Evolutionary conservation across 2,797 vertebrate species (phyloP).

Genomic region (Epinephelus awoara): DNA sequence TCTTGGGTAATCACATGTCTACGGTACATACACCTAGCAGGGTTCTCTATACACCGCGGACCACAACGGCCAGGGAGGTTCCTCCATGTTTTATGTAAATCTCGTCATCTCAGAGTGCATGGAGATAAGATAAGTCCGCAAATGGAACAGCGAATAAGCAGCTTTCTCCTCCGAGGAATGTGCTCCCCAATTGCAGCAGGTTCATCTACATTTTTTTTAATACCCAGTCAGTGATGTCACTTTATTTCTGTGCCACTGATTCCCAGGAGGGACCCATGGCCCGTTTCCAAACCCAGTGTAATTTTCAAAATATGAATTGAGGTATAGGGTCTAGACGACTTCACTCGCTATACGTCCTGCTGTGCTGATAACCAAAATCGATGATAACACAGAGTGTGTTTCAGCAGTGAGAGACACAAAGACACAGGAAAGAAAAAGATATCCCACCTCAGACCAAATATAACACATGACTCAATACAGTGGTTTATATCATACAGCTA

Average conservation of each 20-base stretch:
- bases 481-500: conserved; percentile 60
- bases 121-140: conserved; percentile 80
- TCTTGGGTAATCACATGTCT: conserved; percentile 81
- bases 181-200: conserved; percentile 80
- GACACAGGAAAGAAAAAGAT: conserved; percentile 33
- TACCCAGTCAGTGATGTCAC: conserved; percentile 85
- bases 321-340: conserved; percentile 78
- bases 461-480: conserved; percentile 55
- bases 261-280: conserved; percentile 81
- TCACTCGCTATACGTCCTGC: conserved; percentile 67
- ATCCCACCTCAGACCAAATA: conserved; percentile 37
- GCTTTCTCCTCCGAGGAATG: conserved; percentile 84
- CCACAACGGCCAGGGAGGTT: conserved; percentile 68
- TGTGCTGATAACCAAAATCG: conserved; percentile 65
- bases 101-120: conserved; percentile 77
- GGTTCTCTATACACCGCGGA: conserved; percentile 70
- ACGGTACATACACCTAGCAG: conserved; percentile 64
- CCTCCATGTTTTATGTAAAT: conserved; percentile 85
- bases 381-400: conserved; percentile 43
- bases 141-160: conserved; percentile 84
- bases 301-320: conserved; percentile 84
- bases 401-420: conserved; percentile 51
- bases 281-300: conserved; percentile 83
- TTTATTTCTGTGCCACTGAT: conserved; percentile 85
- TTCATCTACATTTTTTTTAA: conserved; percentile 87